Evolutionary conservation across 2,113 vertebrate genomes (phyloP), one percentile per base, ranked within the genome.

Genomic region (Pelobates fuscus): DNA sequence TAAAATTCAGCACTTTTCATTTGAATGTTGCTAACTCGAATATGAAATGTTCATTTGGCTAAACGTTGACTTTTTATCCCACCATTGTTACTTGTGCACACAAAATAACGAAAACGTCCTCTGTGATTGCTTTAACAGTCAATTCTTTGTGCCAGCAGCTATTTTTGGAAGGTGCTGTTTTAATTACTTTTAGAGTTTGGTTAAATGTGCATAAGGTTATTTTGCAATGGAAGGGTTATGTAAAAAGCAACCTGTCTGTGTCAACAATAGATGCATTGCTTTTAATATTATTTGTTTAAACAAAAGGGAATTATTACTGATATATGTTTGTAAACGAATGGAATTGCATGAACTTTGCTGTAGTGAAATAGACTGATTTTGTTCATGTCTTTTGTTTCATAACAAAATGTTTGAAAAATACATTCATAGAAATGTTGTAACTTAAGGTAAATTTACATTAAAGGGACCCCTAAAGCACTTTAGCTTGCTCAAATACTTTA

Each of bases 161-260:
- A 70, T 70, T 59, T 70, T 70, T 57, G 32, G 55, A 70, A 59
- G 37, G 68, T 43, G 55, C 55, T 15, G 68, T 44, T 70, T 60
- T 32, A 70, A 70, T 70, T 70, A 44, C 68, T 70, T 67, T 70
- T 70, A 58, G 67, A 41, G n/a, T 27, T 58, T 59, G 32, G 26
- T 26, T 60, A 70, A 60, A 60, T 26, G 32, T 23, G 27, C 68
- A 70, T 70, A 59, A 70, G 44, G 68, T 59, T 59, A 70, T 2
- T 44, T 32, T 15, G 27, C 55, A 70, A 70, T 70, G 37, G 23
- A 43, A 26, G 25, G 55, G 68, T 70, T 70, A 70, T 60, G 55
- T 60, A 32, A 59, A 70, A 30, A 70, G 44, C 21, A 54, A 58
- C 41, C 43, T 70, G 29, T 70, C 30, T 37, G 17, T 57, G 54